A percentile compares a stretch with the other conserved stretches of the same genome.
Conservation (phyloP, 2,113 vertebrate genomes). For the Urocolius indicus region DNA sequence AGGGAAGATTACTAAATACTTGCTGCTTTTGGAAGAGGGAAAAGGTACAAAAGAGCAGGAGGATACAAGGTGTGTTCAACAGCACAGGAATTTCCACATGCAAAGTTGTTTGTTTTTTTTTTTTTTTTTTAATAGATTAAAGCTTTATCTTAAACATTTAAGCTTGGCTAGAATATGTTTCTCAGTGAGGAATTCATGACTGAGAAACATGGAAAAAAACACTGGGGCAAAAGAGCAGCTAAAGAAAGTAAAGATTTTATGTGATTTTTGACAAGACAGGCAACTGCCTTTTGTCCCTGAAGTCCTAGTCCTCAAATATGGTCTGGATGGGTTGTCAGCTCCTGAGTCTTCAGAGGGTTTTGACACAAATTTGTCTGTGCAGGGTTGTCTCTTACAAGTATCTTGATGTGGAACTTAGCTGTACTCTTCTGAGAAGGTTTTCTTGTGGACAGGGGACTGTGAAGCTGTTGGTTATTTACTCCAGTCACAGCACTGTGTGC, state of each 20-base stretch:
- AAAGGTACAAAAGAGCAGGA: background rate
- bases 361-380: background rate
- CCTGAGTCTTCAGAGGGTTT: background rate
- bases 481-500: background rate
- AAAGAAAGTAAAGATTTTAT: background rate
- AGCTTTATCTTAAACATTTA: background rate
- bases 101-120: background rate
- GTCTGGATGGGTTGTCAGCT: background rate
- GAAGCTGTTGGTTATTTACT: background rate
- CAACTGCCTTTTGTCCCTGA: background rate
- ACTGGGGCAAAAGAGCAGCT: background rate
- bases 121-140: background rate
- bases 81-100: background rate
- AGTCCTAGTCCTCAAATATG: background rate
- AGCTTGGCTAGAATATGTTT: background rate
- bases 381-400: background rate
- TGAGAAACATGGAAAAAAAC: background rate
- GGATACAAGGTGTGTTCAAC: background rate
- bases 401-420: background rate
- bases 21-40: background rate
- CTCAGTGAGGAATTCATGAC: conserved; percentile 21
- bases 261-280: background rate
- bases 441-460: background rate
- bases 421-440: background rate
- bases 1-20: background rate